Conservation (phyloP, 2,797 vertebrate species). For the Periparus ater region DNA sequence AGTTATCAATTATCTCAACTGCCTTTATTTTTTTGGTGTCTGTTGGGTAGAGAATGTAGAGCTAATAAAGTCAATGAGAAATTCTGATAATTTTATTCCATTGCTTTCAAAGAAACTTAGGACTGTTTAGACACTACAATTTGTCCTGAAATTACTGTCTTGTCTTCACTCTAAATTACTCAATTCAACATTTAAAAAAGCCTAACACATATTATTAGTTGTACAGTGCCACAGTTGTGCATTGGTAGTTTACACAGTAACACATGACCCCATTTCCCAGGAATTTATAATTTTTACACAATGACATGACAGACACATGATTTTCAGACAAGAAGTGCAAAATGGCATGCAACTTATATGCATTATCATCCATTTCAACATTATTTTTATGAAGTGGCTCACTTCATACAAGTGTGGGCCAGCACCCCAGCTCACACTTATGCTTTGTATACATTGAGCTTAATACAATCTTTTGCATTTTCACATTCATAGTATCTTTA, state of each 20-base stretch:
- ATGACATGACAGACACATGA: neutral
- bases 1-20: neutral
- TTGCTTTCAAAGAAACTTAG: neutral
- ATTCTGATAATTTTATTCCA: neutral
- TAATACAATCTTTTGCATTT: constrained; percentile 43
- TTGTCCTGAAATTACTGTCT: neutral
- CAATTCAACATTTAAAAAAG: neutral
- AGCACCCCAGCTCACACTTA: neutral
- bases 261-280: neutral
- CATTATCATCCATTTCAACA: constrained; percentile 11
- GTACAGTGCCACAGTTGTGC: neutral
- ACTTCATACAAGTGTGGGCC: neutral
- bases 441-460: neutral
- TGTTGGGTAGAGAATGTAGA: neutral
- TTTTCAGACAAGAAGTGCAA: constrained; percentile 42
- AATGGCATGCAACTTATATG: constrained; percentile 34
- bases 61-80: neutral
- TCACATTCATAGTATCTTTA: constrained; percentile 45
- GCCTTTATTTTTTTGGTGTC: neutral
- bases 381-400: neutral
- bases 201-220: neutral
- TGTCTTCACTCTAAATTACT: neutral
- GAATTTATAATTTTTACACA: constrained; percentile 8
- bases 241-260: constrained; percentile 14
- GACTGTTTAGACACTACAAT: neutral